A percentile compares a stretch with the other conserved stretches of the same genome.
Conservation (phyloP, 2,888 invertebrate genomes). For the Nemurella pictetii region DNA sequence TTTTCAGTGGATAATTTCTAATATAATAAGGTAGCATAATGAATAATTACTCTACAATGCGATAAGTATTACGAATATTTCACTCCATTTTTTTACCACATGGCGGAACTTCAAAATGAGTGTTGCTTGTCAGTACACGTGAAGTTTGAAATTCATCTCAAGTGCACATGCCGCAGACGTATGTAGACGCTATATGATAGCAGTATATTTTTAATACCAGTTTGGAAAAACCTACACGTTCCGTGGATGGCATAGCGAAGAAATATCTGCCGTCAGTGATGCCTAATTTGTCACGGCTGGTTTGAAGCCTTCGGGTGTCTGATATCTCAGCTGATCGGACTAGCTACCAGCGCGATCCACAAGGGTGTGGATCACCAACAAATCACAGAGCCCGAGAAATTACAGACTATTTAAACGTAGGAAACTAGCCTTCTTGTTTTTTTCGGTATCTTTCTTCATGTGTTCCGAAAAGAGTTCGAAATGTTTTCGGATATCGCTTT, state of each 20-base stretch:
- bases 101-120: neutral
- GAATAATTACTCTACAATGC: constrained; percentile 12
- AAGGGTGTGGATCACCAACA: constrained; percentile 1
- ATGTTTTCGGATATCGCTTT: neutral
- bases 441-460: neutral
- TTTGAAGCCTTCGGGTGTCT: neutral
- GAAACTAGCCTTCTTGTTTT: neutral
- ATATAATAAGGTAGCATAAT: constrained; percentile 5
- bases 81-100: neutral
- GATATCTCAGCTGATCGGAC: neutral
- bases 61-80: constrained; percentile 12
- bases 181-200: neutral
- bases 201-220: neutral
- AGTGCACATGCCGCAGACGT: neutral
- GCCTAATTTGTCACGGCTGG: constrained; percentile 27
- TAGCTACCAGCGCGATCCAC: neutral
- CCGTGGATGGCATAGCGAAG: neutral
- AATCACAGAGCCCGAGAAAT: neutral
- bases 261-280: constrained; percentile 17
- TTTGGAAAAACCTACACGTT: constrained; percentile 31
- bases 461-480: neutral
- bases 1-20: constrained; percentile 5
- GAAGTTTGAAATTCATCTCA: constrained; percentile 6
- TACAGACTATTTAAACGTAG: neutral
- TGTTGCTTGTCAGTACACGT: neutral